Conservation (phyloP, 2,888 invertebrate species). For the Drosophila borborema region DNA sequence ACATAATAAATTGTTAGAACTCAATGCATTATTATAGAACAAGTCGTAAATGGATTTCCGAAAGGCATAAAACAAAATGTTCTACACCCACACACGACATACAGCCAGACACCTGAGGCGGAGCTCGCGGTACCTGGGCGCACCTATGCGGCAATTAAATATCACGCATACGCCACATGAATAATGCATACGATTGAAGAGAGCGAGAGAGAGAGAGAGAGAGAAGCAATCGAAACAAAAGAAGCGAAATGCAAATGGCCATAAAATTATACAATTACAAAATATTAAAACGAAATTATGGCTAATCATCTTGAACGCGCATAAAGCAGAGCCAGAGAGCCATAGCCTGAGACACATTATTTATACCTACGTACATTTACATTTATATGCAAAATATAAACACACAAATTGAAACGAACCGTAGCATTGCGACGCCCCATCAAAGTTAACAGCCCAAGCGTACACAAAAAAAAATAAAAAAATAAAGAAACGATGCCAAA, state of each 20-base stretch:
- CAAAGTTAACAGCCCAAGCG: conserved; percentile 53
- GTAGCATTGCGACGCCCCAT: conserved; percentile 35
- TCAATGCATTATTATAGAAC: conserved; percentile 14
- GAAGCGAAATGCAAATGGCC: conserved; percentile 63
- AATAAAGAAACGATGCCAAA: conserved; percentile 2
- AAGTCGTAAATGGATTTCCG: conserved; percentile 35
- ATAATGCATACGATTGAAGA: conserved; percentile 62
- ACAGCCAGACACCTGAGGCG: conserved; percentile 8
- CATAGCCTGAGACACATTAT: conserved; percentile 22
- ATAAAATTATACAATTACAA: conserved; percentile 80
- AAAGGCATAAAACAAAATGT: conserved; percentile 21
- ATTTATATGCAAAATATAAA: conserved; percentile 72
- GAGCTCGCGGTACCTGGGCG: conserved; percentile 18
- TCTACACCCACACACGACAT: conserved; percentile 21
- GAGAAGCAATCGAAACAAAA: conserved; percentile 10
- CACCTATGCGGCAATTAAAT: conserved; percentile 68
- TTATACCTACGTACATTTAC: conserved; percentile 46
- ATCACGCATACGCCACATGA: conserved; percentile 78
- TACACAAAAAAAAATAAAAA: conserved; percentile 19
- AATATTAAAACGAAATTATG: conserved; percentile 77
- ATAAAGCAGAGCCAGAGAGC: conserved; percentile 23
- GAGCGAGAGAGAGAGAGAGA: conserved; percentile 10
- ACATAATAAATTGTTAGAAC: conserved; percentile 1
- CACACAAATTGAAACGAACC: conserved; percentile 51
- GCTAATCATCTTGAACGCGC: conserved; percentile 71